These are phyloP conservation scores for Chelonus insularis DNA, from an alignment of 1,140 invertebrate species.

Conservation along the genomic window DNA sequence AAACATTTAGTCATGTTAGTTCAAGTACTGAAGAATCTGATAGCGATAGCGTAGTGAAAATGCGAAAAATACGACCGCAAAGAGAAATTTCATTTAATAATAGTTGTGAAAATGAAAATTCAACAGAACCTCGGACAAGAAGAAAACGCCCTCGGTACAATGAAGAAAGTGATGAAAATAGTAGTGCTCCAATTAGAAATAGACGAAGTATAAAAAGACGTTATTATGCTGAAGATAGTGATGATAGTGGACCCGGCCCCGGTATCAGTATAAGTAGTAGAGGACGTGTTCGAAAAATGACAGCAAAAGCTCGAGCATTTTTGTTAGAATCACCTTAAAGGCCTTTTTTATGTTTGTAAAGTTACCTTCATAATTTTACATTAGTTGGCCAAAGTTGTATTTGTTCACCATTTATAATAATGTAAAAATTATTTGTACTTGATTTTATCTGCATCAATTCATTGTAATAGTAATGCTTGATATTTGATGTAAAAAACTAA, in stretches of 20 bases:
- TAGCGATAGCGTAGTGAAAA: constrained; percentile 29
- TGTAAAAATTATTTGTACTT: too few species aligned
- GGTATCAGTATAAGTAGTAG: constrained; percentile 76
- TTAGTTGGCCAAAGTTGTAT: too few species aligned
- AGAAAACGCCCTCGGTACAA: constrained; percentile 65
- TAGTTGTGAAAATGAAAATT: constrained; percentile 25
- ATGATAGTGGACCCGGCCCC: constrained; percentile 46
- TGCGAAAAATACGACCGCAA: constrained; percentile 20
- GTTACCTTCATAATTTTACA: too few species aligned
- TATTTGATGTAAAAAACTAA: too few species aligned
- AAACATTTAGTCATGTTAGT: constrained; percentile 24
- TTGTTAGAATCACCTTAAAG: constrained; percentile 63
- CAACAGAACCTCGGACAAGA: constrained; percentile 42
- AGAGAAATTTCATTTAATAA: constrained; percentile 18
- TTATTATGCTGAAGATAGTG: constrained; percentile 53
- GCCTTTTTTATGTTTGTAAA: constrained; percentile 29
- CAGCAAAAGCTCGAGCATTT: constrained; percentile 73
- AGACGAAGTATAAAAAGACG: constrained; percentile 46
- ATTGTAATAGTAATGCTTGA: too few species aligned
- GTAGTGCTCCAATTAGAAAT: constrained; percentile 43
- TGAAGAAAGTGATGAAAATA: constrained; percentile 63
- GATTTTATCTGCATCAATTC: too few species aligned
- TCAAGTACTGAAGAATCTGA: constrained; percentile 13
- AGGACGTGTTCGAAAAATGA: constrained; percentile 80
- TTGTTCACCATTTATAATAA: too few species aligned